A percentile compares a stretch with the other conserved stretches of the same genome.
phyloP scores from a whole-genome alignment of 2,888 invertebrate species.

The Meganola albula region DNA sequence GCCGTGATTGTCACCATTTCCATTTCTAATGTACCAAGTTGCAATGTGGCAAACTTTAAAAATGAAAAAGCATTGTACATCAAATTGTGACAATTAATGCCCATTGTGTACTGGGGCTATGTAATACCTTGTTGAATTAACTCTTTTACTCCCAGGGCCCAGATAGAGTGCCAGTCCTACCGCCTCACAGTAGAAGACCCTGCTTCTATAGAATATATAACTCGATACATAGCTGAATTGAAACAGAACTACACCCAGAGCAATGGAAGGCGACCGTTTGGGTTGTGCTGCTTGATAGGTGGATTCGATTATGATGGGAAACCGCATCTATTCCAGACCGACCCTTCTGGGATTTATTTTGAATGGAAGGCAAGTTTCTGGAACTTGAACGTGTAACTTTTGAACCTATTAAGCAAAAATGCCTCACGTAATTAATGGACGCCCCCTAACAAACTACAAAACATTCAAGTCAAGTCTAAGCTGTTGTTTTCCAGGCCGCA shows the following conservation, averaged over 20 bases:
- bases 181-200: slow-evolving; percentile 97
- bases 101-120: background rate
- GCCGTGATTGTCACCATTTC: no score
- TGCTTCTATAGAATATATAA: slow-evolving; percentile 95
- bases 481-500: slow-evolving; percentile 81
- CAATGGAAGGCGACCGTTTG: slow-evolving; percentile 97
- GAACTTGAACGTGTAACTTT: background rate
- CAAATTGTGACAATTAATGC: no score
- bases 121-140: background rate
- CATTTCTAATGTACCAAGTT: no score
- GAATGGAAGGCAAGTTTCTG: slow-evolving; percentile 86
- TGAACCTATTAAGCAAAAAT: no score
- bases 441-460: background rate
- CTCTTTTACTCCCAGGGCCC: slow-evolving; percentile 78
- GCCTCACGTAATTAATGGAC: no score
- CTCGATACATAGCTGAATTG: slow-evolving; percentile 80
- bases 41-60: no score
- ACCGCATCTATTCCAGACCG: slow-evolving; percentile 96
- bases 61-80: no score
- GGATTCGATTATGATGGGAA: slow-evolving; percentile 96
- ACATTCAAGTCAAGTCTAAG: background rate
- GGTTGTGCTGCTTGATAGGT: slow-evolving; percentile 95
- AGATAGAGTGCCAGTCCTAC: slow-evolving; percentile 97
- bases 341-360: slow-evolving; percentile 97
- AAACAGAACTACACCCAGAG: slow-evolving; percentile 98